Conservation (phyloP, 2,888 invertebrate genomes). For the Mythimna albipuncta region DNA sequence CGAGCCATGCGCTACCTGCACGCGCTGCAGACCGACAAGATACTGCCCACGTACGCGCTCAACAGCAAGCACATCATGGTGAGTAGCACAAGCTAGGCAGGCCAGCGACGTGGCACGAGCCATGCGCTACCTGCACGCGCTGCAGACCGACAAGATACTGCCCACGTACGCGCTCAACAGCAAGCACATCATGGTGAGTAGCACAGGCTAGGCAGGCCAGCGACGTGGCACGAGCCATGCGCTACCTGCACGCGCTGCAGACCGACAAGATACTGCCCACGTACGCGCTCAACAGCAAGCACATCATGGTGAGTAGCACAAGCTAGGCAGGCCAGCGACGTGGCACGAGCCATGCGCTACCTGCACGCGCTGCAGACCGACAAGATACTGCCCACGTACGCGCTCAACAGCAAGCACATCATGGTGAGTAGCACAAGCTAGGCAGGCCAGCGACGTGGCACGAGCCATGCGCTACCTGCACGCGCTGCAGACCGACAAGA, state of each 20-base stretch:
- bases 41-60: constrained; percentile 89
- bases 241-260: constrained; percentile 98
- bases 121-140: constrained; percentile 98
- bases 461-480: constrained; percentile 99
- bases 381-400: constrained; percentile 84
- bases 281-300: constrained; percentile 96
- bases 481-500: constrained; percentile 96
- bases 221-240: constrained; percentile 93
- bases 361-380: constrained; percentile 98
- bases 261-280: constrained; percentile 91
- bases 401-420: constrained; percentile 98
- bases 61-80: constrained; percentile 99
- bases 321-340: no score
- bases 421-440: constrained; percentile 91
- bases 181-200: constrained; percentile 97
- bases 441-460: no score
- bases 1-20: constrained; percentile 99
- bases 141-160: constrained; percentile 94
- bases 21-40: constrained; percentile 96
- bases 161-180: constrained; percentile 94
- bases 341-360: constrained; percentile 96
- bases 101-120: constrained; percentile 87
- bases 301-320: constrained; percentile 94
- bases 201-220: no score
- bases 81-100: constrained; percentile 86